Evolutionary conservation across 1,140 invertebrate species (phyloP).

Genomic region (Alviniconcha marisindica): DNA sequence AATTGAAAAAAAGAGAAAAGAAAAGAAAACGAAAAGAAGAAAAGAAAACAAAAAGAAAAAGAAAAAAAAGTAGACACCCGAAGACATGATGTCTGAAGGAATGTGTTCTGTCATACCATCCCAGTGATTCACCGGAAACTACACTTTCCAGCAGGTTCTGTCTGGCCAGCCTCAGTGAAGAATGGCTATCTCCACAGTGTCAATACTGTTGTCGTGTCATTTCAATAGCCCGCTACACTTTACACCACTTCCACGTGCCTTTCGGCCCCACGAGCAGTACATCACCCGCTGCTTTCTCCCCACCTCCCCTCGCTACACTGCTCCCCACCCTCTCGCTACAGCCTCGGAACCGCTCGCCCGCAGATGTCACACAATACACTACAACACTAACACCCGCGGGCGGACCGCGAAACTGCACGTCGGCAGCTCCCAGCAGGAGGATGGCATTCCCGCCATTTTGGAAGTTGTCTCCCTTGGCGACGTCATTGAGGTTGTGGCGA

Average conservation of each 20-base stretch:
- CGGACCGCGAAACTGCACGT: background rate
- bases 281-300: background rate
- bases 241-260: too few species aligned
- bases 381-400: background rate
- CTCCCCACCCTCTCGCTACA: background rate
- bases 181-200: too few species aligned
- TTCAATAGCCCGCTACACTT: too few species aligned
- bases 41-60: background rate
- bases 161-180: too few species aligned
- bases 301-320: background rate
- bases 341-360: background rate
- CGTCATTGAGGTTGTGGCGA: slow-evolving; percentile 1
- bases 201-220: too few species aligned
- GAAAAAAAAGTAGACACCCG: background rate
- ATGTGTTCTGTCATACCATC: too few species aligned
- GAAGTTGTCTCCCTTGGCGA: background rate
- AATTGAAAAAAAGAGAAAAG: background rate
- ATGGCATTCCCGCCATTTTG: slow-evolving; percentile 21
- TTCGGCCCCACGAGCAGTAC: background rate
- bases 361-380: background rate
- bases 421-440: background rate
- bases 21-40: background rate
- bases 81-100: too few species aligned
- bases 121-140: too few species aligned
- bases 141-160: too few species aligned